These are phyloP conservation scores for Tachypleus tridentatus DNA, from an alignment of 1,140 invertebrate species.

Conservation along the genomic window DNA sequence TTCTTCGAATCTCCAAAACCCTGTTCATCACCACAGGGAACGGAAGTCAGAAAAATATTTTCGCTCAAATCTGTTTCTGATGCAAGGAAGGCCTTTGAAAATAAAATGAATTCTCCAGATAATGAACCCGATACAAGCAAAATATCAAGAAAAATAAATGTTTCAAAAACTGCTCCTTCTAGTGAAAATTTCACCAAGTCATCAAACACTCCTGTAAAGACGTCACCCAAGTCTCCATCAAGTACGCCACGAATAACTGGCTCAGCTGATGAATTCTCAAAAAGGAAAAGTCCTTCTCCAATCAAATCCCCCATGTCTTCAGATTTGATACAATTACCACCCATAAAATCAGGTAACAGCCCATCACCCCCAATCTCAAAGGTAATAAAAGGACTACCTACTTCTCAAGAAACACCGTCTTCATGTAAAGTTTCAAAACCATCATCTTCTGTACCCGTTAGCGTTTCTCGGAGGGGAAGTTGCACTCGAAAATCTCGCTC, in stretches of 20 bases:
- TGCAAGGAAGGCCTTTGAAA: conserved; percentile 27
- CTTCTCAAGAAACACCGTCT: too few species aligned
- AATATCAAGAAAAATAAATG: neutral
- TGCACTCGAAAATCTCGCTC: too few species aligned
- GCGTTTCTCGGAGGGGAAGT: too few species aligned
- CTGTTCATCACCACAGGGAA: conserved; percentile 15
- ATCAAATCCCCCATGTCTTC: too few species aligned
- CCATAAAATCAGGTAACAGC: too few species aligned
- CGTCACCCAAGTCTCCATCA: neutral
- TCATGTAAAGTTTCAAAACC: conserved; percentile 16
- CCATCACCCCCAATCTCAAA: too few species aligned
- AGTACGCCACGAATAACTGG: neutral
- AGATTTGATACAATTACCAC: too few species aligned
- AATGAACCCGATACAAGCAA: neutral
- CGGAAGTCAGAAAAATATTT: neutral
- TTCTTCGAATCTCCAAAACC: conserved; percentile 16
- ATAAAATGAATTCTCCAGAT: neutral
- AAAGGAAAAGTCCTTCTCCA: neutral
- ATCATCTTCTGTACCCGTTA: neutral
- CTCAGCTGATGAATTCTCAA: neutral
- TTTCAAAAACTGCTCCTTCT: neutral
- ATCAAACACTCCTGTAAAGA: neutral
- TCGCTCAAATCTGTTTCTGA: conserved; percentile 22
- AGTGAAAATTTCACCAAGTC: too few species aligned
- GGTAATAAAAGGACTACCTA: too few species aligned